A percentile compares a stretch with the other conserved stretches of the same genome.
Evolutionary conservation across 2,113 vertebrate species (phyloP).

Genomic region (Rhinolophus ferrumequinum): DNA sequence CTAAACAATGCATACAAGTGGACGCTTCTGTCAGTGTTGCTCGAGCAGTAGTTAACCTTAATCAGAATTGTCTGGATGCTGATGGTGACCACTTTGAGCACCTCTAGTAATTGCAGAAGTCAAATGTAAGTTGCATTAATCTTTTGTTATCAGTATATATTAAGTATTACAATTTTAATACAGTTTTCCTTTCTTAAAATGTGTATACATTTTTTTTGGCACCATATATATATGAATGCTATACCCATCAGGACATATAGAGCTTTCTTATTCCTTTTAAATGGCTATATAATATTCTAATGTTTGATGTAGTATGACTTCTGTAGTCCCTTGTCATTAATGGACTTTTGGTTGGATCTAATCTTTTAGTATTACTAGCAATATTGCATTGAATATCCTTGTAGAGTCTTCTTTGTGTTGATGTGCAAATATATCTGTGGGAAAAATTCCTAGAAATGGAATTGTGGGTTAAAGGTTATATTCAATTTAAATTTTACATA

Average conservation of each 20-base stretch:
- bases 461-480: neutral
- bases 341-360: neutral
- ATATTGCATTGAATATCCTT: neutral
- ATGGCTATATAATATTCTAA: neutral
- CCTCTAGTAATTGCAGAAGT: no score
- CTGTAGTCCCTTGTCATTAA: neutral
- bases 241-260: neutral
- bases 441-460: neutral
- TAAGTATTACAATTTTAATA: no score
- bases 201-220: no score
- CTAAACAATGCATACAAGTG: no score
- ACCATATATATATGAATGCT: neutral
- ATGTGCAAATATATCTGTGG: neutral
- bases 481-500: neutral
- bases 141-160: no score
- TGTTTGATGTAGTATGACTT: neutral
- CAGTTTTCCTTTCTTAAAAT: no score
- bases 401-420: neutral
- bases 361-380: conserved; percentile 20
- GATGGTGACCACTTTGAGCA: no score
- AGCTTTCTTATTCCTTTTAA: conserved; percentile 6
- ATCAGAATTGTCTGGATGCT: no score
- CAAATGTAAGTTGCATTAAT: no score
- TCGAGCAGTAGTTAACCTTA: no score
- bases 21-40: no score